Base-by-base conservation (phyloP, 2,113 vertebrate species). In the Alethe castanea region DNA sequence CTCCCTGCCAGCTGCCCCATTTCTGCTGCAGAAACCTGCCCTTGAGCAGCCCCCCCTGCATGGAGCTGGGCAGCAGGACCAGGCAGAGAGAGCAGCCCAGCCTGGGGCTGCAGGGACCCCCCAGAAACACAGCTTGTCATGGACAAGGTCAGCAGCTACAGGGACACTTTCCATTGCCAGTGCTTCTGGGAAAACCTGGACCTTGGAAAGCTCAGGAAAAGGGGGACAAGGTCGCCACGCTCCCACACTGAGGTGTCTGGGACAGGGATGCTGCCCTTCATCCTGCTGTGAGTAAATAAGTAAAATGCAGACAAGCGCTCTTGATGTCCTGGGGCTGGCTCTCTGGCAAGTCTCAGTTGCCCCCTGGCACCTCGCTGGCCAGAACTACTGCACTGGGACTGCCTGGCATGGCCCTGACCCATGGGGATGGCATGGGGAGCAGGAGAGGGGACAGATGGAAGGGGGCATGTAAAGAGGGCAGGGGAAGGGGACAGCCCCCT, bases 51-150 rank as follows among this genome's bases (percentile, higher is more conserved):
- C 26, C 3, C 5, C 18, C 47, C 23, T 5, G 33, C 45, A 28
- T 0, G 1, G 53, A 25, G 29, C 19, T 4, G 1, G 36, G 36
- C 35, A n/a, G 52, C 10, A 17, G 56, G 28, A 24, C 2, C 45
- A 36, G 50, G 10, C 7, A 4, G 81, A 61, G n/a, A 0, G 8
- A 64, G 62, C 45, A 79, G 52, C 81, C 45, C 72, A 61, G 54
- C 15, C n/a, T 19, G 57, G 42, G 19, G 35, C 76, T 23, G 40
- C 71, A 19, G 4, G 0, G 77, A 26, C n/a, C 0, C 0, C 40
- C 19, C 44, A 22, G 64, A 42, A 61, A 42, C 20, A 14, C 38
- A 20, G 4, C 45, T 72, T 60, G 42, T 40, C 57, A 57, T 22
- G 47, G 85, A 72, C 86, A 79, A 52, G 5, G 1, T 53, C 85